Base-by-base conservation (phyloP, 2,113 vertebrate genomes). In the Oplegnathus fasciatus region DNA sequence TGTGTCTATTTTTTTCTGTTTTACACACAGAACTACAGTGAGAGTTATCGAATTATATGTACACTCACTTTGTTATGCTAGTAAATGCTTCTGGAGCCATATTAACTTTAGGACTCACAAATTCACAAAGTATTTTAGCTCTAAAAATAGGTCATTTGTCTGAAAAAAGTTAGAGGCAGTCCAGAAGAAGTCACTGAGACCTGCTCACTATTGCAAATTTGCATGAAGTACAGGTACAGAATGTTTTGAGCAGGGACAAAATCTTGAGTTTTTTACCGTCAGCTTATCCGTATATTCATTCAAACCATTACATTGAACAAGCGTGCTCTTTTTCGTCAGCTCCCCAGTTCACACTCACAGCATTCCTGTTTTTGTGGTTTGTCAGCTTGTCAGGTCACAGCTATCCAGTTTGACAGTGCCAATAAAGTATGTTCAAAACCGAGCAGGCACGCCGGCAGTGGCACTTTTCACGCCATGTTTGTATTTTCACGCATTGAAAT, bases 301-400 rank as follows among this genome's bases (percentile, higher is more conserved):
- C 24, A 46, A 28, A 17, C 20, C 32, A 46, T 26, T 68, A 32
- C 44, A 46, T 18, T n/a, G 8, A 61, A 52, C 14, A 62, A 50
- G 28, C 8, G 24, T 11, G 11, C 5, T 24, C 14, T 34, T 44
- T 65, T 40, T 68, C 3, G 2, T 67, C 46, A 55, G 73, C 55
- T 75, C 32, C 60, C n/a, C 20, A n/a, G 30, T 68, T 81, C 57
- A 58, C 48, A 22, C 71, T 83, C 22, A 1, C 62, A 66, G 20
- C 46, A 6, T 58, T 62, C 46, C 40, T 54, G 48, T 74, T 75
- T 68, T 74, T 20, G 6, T 71, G 69, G 55, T 65, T 72, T 77
- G 62, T 78, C 28, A 77, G 67, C 54, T 62, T 73, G 84, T 89
- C 75, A 78, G 71, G 58, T 66, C 61, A 46, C 64, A 73, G 28